Conservation (phyloP, 2,113 vertebrate genomes). For the Macrotis lagotis region DNA sequence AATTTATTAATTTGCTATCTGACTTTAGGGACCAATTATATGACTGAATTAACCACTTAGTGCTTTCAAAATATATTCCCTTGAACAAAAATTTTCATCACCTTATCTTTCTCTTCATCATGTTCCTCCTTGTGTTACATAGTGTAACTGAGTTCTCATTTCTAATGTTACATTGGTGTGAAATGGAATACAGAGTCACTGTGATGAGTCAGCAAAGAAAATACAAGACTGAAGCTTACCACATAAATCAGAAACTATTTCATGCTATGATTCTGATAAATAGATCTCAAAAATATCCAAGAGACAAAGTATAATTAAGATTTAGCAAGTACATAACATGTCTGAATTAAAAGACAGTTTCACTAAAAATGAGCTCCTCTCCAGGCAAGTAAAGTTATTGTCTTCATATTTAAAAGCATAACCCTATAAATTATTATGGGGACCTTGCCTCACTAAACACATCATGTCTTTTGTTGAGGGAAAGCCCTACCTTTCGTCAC, state of each 20-base stretch:
- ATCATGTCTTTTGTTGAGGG: not conserved
- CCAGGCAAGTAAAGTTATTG: conserved; percentile 1
- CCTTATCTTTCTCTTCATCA: not conserved
- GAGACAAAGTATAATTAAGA: conserved; percentile 72
- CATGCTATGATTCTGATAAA: conserved; percentile 80
- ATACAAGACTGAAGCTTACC: conserved; percentile 74
- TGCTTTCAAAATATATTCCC: not conserved
- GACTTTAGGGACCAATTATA: not conserved
- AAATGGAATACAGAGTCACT: conserved; percentile 55
- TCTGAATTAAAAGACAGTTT: conserved; percentile 77
- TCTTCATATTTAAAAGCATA: conserved; percentile 52
- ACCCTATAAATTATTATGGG: not conserved
- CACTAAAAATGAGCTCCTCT: conserved; percentile 64
- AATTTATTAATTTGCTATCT: not conserved
- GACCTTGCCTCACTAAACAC: not conserved
- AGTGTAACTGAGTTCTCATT: conserved; percentile 24
- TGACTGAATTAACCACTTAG: not conserved
- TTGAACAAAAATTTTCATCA: not conserved
- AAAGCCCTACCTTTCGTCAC: not conserved
- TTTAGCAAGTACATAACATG: conserved; percentile 62
- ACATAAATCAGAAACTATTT: conserved; percentile 80
- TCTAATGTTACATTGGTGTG: conserved; percentile 54
- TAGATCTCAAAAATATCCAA: conserved; percentile 74
- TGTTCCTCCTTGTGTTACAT: conserved; percentile 39
- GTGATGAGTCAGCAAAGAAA: conserved; percentile 74